Conservation (phyloP, 1,140 invertebrate genomes). For the Dreissena polymorpha region DNA sequence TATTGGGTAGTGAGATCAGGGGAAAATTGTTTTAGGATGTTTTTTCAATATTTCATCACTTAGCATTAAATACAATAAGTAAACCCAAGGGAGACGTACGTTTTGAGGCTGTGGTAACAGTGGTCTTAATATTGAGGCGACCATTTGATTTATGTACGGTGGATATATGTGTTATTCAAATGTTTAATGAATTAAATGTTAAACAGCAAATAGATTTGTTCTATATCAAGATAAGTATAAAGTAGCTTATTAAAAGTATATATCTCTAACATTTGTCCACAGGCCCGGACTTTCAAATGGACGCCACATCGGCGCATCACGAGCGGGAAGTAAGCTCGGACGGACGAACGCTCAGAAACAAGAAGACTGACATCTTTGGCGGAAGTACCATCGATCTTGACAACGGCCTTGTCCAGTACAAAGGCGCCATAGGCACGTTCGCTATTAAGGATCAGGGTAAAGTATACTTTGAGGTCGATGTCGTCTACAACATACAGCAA, state of each 20-base stretch:
- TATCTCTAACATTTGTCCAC: not conserved
- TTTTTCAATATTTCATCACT: too few species aligned
- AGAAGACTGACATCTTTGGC: slow-evolving; percentile 59
- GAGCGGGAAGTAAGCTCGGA: slow-evolving; percentile 61
- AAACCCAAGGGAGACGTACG: too few species aligned
- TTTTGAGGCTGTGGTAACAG: too few species aligned
- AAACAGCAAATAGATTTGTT: too few species aligned
- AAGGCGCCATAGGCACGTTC: slow-evolving; percentile 60
- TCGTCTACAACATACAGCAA: slow-evolving; percentile 62
- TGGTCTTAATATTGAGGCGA: too few species aligned
- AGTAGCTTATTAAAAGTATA: too few species aligned
- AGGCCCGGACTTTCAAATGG: slow-evolving; percentile 52
- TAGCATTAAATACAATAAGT: too few species aligned
- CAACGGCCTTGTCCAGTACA: slow-evolving; percentile 61
- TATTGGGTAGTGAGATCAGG: too few species aligned
- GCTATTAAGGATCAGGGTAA: slow-evolving; percentile 60
- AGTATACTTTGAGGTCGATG: slow-evolving; percentile 63
- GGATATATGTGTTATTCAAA: too few species aligned
- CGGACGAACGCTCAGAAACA: slow-evolving; percentile 57
- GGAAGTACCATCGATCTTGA: slow-evolving; percentile 38
- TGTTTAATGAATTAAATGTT: too few species aligned
- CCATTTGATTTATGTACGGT: too few species aligned
- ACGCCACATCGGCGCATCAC: slow-evolving; percentile 50
- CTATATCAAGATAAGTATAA: not conserved
- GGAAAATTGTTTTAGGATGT: too few species aligned